Conservation (phyloP, 2,888 invertebrate genomes). For the Folsomia candida region DNA sequence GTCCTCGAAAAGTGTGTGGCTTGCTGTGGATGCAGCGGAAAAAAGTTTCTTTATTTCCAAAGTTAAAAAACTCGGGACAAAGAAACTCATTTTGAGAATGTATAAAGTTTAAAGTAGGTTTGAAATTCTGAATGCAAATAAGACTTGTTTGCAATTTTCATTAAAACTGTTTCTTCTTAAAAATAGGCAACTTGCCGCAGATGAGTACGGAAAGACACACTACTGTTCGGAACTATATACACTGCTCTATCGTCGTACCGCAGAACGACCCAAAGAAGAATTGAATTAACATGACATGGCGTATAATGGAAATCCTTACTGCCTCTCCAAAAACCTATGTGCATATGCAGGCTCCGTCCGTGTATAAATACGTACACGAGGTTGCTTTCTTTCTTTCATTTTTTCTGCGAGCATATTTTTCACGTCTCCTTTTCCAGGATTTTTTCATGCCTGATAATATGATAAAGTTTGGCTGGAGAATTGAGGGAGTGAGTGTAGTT, state of each 20-base stretch:
- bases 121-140: slow-evolving; percentile 16
- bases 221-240: too few species aligned
- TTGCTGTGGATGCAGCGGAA: background rate
- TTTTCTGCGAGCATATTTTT: slow-evolving; percentile 10
- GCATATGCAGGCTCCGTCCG: too few species aligned
- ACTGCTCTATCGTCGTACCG: too few species aligned
- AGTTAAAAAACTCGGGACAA: slow-evolving; percentile 10
- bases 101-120: slow-evolving; percentile 18
- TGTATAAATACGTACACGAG: too few species aligned
- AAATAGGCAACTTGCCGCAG: background rate
- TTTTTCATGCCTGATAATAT: slow-evolving; percentile 11
- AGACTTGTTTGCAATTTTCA: slow-evolving; percentile 17
- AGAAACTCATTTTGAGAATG: slow-evolving; percentile 17
- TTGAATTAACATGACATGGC: slow-evolving; percentile 12
- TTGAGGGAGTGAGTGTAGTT: too few species aligned
- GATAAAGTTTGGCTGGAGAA: slow-evolving; percentile 2
- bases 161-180: slow-evolving; percentile 10
- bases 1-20: background rate
- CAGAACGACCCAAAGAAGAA: background rate
- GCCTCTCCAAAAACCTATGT: too few species aligned
- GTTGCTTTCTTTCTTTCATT: too few species aligned
- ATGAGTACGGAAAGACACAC: background rate
- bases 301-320: background rate
- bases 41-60: slow-evolving; percentile 9
- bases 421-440: background rate